Percentiles rank a stretch among this genome's conserved stretches.
phyloP scores from a whole-genome alignment of 2,797 vertebrate species.

The Fratercula arctica region DNA sequence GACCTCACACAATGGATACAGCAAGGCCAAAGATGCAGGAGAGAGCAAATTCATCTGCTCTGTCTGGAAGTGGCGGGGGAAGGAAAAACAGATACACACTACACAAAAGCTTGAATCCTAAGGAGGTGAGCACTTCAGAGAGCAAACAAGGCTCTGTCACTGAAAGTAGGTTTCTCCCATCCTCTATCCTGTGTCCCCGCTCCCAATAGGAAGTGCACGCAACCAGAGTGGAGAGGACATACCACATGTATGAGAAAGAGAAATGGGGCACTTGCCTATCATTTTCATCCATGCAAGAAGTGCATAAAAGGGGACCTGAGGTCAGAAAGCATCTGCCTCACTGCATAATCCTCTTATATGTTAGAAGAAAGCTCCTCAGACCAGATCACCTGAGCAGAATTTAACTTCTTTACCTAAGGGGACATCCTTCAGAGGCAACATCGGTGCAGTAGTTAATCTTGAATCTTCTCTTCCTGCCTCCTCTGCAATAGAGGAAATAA shows the following conservation, averaged over 20 bases:
- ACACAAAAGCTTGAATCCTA: neutral
- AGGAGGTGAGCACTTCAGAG: neutral
- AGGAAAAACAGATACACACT: neutral
- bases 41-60: neutral
- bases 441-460: neutral
- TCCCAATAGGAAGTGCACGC: neutral
- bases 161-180: neutral
- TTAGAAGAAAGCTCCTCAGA: neutral
- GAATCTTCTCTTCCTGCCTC: neutral
- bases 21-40: neutral
- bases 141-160: neutral
- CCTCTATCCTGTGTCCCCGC: accelerated
- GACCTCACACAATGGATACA: neutral
- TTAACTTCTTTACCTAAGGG: neutral
- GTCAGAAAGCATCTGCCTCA: neutral
- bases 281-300: neutral
- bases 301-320: neutral
- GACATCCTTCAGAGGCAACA: neutral
- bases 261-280: neutral
- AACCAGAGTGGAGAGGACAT: neutral
- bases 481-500: neutral
- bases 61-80: neutral
- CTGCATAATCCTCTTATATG: neutral
- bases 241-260: accelerated
- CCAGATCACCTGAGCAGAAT: neutral